Evolutionary conservation across 2,888 invertebrate species (phyloP), one percentile per base, ranked within the genome.

Genomic region (Gymnocheta viridis): DNA sequence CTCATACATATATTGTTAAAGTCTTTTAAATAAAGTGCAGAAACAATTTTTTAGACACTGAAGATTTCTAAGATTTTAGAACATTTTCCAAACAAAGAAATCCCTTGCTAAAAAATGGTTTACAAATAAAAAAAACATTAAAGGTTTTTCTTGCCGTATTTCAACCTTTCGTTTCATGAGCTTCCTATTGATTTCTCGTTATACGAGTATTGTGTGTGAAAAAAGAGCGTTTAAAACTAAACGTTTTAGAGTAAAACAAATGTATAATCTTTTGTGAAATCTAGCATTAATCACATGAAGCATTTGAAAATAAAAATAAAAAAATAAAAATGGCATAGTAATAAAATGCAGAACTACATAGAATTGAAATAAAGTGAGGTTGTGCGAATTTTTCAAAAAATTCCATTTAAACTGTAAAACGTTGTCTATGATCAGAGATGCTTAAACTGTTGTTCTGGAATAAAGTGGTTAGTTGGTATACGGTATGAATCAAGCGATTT

Each of bases 321-420:
- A 29, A 58, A 49, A 4, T 7, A 24, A n/a, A 56, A 54, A 44
- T 41, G 9, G 3, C 24, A 12, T 14, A 47, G 70, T 70, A 72
- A 70, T 62, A 72, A 47, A 58, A 72, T 51, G 14, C 19, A 51
- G 29, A 66, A 80, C 29, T 67, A 5, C 29, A 32, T 9, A 54
- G 62, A 70, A 32, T 44, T 41, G 47, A 82, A 54, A 66, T 32
- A n/a, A 47, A 58, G 41, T 74, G 58, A 74, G 62, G 54, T 60
- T 64, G 64, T 70, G 22, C 24, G 22, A 62, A 24, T 41, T 44
- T 73, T 66, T 58, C 44, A 9, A 74, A 74, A 78, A 70, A 76
- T 70, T 66, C 27, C 29, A 70, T 64, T 66, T 73, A 29, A 41
- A 62, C 56, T 54, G 60, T 29, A 78, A 78, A 70, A 62, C n/a